These are phyloP conservation scores for Gallirallus australis DNA, from an alignment of 2,797 vertebrate species.

Conservation along the genomic window DNA sequence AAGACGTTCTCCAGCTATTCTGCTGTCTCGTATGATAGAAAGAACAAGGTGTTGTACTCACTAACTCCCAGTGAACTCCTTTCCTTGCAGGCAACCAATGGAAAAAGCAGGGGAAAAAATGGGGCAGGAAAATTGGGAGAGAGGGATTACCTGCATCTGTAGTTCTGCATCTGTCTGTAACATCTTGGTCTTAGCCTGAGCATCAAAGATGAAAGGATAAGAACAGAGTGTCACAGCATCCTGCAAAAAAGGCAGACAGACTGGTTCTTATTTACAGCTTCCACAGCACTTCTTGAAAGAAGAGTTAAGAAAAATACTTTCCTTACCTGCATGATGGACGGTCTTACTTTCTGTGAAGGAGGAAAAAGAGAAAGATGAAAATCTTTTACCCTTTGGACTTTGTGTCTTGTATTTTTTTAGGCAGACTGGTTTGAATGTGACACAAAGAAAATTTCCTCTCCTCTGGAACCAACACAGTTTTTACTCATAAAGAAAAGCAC, in stretches of 20 bases:
- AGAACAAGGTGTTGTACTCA: not conserved
- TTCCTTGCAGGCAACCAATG: not conserved
- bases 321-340: constrained; percentile 91
- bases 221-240: constrained; percentile 93
- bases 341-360: constrained; percentile 88
- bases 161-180: constrained; percentile 96
- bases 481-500: not conserved
- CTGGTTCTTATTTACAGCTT: not conserved
- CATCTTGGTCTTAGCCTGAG: constrained; percentile 98
- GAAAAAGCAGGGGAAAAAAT: not conserved
- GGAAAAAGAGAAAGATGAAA: constrained; percentile 2
- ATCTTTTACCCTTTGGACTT: constrained; percentile 31
- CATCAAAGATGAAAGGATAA: constrained; percentile 97
- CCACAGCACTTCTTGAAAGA: not conserved
- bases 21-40: not conserved
- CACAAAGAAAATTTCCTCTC: not conserved
- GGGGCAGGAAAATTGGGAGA: not conserved
- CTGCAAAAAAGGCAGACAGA: constrained; percentile 75
- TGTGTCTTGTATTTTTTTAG: not conserved
- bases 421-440: not conserved
- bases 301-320: not conserved
- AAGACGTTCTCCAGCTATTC: not conserved
- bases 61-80: not conserved
- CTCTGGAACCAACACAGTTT: not conserved
- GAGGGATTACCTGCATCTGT: constrained; percentile 92